These are phyloP conservation scores for Heliconius eleuchia DNA, from an alignment of 1,140 invertebrate species.

Conservation along the genomic window DNA sequence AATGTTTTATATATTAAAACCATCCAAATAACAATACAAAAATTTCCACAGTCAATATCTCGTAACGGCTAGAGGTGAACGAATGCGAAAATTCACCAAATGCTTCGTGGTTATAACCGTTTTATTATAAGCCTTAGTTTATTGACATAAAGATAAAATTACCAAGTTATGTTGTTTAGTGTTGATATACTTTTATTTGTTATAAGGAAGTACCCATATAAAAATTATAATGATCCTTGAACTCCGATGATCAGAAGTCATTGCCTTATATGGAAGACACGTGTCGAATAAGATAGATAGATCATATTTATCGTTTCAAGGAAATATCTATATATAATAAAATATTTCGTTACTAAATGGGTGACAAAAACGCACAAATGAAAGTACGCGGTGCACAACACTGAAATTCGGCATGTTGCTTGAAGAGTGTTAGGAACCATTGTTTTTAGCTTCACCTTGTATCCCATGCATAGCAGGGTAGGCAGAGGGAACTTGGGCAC, in stretches of 20 bases:
- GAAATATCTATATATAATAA: too few species aligned
- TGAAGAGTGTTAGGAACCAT: too few species aligned
- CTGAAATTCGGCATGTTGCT: too few species aligned
- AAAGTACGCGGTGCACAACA: too few species aligned
- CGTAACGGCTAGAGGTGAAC: constrained; percentile 15
- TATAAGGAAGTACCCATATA: not conserved
- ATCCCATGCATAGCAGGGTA: not conserved
- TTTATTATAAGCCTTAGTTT: not conserved
- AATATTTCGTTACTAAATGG: too few species aligned
- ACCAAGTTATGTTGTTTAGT: not conserved
- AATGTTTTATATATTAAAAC: not conserved
- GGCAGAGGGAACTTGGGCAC: not conserved
- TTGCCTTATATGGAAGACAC: constrained; percentile 40
- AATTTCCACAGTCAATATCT: constrained; percentile 13
- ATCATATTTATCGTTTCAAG: constrained; percentile 1
- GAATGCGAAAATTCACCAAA: constrained; percentile 25
- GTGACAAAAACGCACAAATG: too few species aligned
- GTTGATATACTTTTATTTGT: not conserved
- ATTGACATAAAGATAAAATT: not conserved
- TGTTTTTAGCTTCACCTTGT: not conserved
- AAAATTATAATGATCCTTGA: constrained; percentile 36
- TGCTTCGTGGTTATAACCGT: not conserved
- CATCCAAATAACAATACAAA: not conserved
- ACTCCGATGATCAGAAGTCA: constrained; percentile 40
- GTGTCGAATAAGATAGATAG: constrained; percentile 20